Evolutionary conservation across 2,113 vertebrate genomes (phyloP).

Genomic region (Saccopteryx leptura): DNA sequence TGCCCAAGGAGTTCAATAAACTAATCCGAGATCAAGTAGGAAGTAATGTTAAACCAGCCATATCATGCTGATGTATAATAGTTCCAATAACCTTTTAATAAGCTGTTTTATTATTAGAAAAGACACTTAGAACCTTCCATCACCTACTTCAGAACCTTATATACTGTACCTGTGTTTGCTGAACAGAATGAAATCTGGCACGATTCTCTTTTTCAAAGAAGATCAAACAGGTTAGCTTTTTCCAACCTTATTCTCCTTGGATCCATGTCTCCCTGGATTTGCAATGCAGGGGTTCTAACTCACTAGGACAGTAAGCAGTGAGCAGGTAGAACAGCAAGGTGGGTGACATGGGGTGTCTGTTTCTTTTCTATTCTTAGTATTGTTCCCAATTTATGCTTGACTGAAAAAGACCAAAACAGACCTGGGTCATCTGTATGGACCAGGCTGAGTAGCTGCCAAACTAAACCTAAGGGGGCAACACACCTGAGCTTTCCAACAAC

Average conservation of each 20-base stretch:
- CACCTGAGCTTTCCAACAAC: not conserved
- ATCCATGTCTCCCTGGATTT: not conserved
- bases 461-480: not conserved
- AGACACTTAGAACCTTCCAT: not conserved
- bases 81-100: not conserved
- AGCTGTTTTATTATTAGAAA: slow-evolving; percentile 8
- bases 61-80: not conserved
- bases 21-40: slow-evolving; percentile 21
- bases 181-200: not conserved
- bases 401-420: not conserved
- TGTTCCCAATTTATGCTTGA: not conserved
- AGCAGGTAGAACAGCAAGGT: not conserved
- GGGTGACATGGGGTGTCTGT: not conserved
- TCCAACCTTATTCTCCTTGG: not conserved
- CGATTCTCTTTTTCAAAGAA: slow-evolving; percentile 28
- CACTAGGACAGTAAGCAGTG: not conserved
- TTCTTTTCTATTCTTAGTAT: not conserved
- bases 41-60: slow-evolving; percentile 35
- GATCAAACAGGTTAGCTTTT: not conserved
- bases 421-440: not conserved
- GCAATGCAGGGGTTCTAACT: not conserved
- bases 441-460: not conserved
- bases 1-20: not conserved
- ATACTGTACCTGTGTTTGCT: not conserved
- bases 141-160: not conserved